These are phyloP conservation scores for Meloidogyne hapla DNA, from an alignment of 1,140 invertebrate genomes.

Conservation along the genomic window DNA sequence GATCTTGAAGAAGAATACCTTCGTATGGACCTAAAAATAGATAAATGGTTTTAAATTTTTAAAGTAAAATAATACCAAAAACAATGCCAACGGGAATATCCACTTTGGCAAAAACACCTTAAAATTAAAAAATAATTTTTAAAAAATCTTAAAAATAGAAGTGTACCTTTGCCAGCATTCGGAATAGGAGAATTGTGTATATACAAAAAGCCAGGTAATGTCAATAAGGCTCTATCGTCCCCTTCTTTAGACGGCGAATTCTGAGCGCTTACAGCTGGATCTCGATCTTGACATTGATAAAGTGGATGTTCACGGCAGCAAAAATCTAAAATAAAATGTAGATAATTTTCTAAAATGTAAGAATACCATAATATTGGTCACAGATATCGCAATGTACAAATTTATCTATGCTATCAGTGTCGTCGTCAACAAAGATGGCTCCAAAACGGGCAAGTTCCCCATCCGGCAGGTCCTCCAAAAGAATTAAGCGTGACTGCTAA, in stretches of 20 bases:
- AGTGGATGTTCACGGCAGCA: constrained; percentile 33
- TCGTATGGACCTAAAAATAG: constrained; percentile 21
- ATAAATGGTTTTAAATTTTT: not conserved
- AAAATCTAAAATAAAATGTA: constrained; percentile 9
- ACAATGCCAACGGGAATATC: constrained; percentile 36
- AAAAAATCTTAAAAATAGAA: not conserved
- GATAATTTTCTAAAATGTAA: not conserved
- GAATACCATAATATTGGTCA: constrained; percentile 1
- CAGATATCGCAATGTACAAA: constrained; percentile 33
- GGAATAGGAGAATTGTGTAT: constrained; percentile 31
- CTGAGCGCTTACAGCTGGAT: not conserved
- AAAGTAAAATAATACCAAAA: constrained; percentile 10
- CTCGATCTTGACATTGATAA: constrained; percentile 29
- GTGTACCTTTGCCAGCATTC: constrained; percentile 30
- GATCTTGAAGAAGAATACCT: constrained; percentile 27
- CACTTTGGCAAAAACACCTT: constrained; percentile 36
- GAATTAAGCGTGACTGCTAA: constrained; percentile 8
- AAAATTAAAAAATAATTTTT: not conserved
- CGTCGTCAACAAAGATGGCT: constrained; percentile 4
- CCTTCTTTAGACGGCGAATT: constrained; percentile 12
- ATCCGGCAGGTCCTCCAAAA: constrained; percentile 23
- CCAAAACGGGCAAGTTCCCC: constrained; percentile 20
- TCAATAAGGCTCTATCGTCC: constrained; percentile 27
- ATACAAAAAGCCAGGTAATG: constrained; percentile 31
- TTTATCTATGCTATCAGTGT: constrained; percentile 12